Conservation (phyloP, 2,888 invertebrate species). For the Saturnia pavonia region DNA sequence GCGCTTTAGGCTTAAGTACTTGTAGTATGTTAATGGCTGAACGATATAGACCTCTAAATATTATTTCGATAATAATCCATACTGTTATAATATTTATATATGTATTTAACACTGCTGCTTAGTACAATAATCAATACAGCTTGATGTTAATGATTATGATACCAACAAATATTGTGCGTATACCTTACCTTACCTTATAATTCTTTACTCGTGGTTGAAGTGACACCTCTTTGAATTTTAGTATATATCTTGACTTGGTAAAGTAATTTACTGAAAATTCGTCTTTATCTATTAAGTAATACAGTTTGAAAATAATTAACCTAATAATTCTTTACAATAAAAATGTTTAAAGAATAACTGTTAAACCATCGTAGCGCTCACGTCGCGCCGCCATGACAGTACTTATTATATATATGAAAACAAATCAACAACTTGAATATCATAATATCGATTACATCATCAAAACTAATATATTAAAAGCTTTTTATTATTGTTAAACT, state of each 20-base stretch:
- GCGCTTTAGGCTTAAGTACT: conserved; percentile 16
- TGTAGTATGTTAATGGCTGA: conserved; percentile 9
- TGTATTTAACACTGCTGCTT: neutral
- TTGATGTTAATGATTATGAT: neutral
- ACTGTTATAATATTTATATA: neutral
- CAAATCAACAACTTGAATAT: no score
- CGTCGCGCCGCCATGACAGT: no score
- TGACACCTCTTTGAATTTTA: neutral
- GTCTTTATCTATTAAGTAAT: neutral
- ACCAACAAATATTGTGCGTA: neutral
- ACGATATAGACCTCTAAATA: conserved; percentile 13
- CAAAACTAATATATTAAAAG: no score
- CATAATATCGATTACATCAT: no score
- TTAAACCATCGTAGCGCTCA: no score
- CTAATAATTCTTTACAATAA: no score
- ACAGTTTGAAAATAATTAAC: neutral
- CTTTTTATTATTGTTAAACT: no score
- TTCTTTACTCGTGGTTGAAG: neutral
- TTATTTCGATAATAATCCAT: neutral
- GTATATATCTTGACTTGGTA: no score
- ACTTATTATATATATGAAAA: neutral
- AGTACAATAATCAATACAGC: no score
- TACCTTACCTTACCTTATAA: no score
- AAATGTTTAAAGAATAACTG: no score
- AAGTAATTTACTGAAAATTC: no score